These are phyloP conservation scores for Miniopterus natalensis DNA, from an alignment of 2,113 vertebrate genomes.

Conservation along the genomic window DNA sequence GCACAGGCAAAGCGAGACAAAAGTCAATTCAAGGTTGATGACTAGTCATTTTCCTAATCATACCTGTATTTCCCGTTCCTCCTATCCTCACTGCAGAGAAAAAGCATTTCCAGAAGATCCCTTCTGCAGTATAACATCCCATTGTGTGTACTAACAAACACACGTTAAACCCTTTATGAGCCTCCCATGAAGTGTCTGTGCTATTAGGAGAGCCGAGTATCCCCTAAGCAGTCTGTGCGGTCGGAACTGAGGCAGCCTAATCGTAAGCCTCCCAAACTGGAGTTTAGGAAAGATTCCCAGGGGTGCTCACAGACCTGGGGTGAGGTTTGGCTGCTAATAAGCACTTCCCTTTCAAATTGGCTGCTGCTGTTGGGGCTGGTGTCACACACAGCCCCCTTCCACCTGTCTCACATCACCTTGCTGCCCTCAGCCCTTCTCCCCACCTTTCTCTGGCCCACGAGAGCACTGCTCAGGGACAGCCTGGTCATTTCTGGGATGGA, in stretches of 20 bases:
- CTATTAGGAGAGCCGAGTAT: neutral
- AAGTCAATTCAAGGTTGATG: slow-evolving; percentile 44
- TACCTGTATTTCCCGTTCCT: slow-evolving; percentile 34
- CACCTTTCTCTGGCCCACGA: neutral
- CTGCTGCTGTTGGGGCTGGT: neutral
- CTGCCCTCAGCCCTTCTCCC: neutral
- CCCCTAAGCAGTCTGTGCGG: neutral
- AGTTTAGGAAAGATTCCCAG: neutral
- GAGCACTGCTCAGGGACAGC: neutral
- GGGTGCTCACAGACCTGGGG: rapidly evolving
- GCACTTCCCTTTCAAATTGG: neutral
- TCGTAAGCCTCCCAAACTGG: neutral
- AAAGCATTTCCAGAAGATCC: slow-evolving; percentile 33
- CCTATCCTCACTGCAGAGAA: neutral
- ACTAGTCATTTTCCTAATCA: slow-evolving; percentile 23
- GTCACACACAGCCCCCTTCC: neutral
- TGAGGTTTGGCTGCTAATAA: neutral
- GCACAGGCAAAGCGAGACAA: neutral
- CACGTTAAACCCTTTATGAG: neutral
- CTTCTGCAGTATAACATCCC: neutral
- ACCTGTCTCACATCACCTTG: neutral
- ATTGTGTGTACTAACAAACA: slow-evolving; percentile 43
- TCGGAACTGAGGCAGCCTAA: neutral
- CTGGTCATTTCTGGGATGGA: neutral
- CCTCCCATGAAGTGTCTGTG: neutral